These are phyloP conservation scores for Drosophila serrata DNA, from an alignment of 1,140 invertebrate species.

Conservation along the genomic window DNA sequence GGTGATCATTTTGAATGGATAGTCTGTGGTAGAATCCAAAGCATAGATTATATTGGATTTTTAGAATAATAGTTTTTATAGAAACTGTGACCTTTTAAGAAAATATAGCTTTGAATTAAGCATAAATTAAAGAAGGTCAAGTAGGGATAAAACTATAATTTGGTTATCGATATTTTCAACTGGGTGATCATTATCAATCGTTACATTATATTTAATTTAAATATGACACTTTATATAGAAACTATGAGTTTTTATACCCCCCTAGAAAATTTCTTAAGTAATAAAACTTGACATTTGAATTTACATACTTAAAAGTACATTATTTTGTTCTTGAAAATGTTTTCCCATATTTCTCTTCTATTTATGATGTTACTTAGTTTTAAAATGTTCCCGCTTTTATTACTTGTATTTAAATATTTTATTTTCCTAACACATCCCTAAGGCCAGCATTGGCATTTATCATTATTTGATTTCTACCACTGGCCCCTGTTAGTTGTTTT, in stretches of 20 bases:
- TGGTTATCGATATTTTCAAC: not conserved
- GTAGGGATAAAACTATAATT: no score
- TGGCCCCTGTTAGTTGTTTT: slow-evolving; percentile 31
- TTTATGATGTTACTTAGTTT: not conserved
- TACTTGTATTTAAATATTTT: slow-evolving; percentile 15
- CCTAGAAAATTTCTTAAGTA: no score
- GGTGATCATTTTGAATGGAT: not conserved
- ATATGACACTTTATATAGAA: no score
- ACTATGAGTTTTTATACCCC: no score
- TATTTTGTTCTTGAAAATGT: not conserved
- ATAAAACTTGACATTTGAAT: not conserved
- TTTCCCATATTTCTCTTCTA: not conserved
- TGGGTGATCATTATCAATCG: not conserved
- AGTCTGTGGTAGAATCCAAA: not conserved
- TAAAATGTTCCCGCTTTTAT: not conserved
- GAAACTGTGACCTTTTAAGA: not conserved
- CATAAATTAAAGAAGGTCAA: not conserved
- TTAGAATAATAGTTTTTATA: not conserved
- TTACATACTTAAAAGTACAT: not conserved
- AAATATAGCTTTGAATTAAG: not conserved
- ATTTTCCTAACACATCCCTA: slow-evolving; percentile 38
- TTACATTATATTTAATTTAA: no score
- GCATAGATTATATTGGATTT: no score
- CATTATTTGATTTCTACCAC: slow-evolving; percentile 70
- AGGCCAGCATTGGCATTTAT: slow-evolving; percentile 55